These are phyloP conservation scores for Cephalopholis sonnerati DNA, from an alignment of 2,113 vertebrate genomes.

Conservation along the genomic window DNA sequence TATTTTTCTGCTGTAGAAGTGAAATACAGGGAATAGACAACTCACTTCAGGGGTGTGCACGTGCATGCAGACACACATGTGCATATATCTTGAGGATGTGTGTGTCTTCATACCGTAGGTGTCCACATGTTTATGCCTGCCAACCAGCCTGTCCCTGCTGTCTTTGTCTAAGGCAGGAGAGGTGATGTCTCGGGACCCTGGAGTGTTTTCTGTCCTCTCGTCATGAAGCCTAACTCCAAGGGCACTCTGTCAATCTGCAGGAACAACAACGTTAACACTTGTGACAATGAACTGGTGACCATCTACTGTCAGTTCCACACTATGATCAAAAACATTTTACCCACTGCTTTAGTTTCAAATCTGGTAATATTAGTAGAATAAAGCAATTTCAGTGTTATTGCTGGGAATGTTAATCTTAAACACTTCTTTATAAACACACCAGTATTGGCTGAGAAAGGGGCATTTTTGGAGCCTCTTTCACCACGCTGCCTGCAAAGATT, in stretches of 20 bases:
- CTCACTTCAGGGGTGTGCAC: constrained; percentile 38
- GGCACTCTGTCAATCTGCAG: constrained; percentile 90
- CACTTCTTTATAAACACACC: neutral
- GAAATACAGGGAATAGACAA: constrained; percentile 53
- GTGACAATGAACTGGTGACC: constrained; percentile 70
- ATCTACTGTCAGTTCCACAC: neutral
- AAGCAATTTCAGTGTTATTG: neutral
- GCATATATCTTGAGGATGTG: constrained; percentile 31
- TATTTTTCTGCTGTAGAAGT: constrained; percentile 69
- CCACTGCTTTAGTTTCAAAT: neutral
- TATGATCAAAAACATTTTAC: neutral
- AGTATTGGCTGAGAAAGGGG: neutral
- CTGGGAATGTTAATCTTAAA: neutral
- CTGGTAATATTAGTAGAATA: neutral
- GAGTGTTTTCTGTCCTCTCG: constrained; percentile 90
- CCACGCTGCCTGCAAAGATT: neutral
- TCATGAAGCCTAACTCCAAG: constrained; percentile 89
- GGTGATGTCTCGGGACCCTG: constrained; percentile 89
- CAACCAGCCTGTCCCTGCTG: constrained; percentile 31
- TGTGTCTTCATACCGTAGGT: constrained; percentile 32
- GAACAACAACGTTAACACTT: constrained; percentile 85
- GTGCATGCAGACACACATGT: neutral
- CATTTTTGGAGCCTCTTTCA: neutral
- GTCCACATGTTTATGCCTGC: constrained; percentile 37
- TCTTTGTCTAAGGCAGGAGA: constrained; percentile 86